Conservation (phyloP, 2,113 vertebrate species). For the Carlito syrichta region DNA sequence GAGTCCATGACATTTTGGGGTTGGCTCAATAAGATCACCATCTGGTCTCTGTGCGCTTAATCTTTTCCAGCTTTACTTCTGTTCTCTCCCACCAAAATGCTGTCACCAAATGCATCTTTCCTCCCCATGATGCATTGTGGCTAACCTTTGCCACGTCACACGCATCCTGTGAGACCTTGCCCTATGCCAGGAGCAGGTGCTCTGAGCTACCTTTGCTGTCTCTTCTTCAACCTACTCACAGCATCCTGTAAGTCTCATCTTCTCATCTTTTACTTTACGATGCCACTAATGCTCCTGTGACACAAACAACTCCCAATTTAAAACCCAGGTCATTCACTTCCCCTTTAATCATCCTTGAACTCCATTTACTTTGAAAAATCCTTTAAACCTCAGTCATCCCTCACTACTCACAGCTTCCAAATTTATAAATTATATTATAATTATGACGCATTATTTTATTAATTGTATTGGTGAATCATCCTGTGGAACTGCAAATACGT, state of each 20-base stretch:
- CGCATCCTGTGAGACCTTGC: background rate
- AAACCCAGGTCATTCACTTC: background rate
- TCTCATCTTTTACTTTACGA: background rate
- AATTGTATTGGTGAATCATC: background rate
- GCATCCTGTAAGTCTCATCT: background rate
- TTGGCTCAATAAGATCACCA: conserved; percentile 47
- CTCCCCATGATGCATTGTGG: background rate
- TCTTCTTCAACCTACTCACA: background rate
- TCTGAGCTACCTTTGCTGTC: background rate
- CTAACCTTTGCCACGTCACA: too few relatives aligned
- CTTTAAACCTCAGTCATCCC: background rate
- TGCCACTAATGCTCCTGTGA: background rate
- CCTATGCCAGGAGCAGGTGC: background rate
- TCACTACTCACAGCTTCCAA: background rate
- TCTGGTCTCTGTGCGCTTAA: conserved; percentile 59
- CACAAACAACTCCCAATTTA: background rate
- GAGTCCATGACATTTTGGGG: conserved; percentile 40
- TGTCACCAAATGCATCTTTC: conserved; percentile 38
- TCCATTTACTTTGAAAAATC: background rate
- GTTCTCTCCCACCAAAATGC: conserved; percentile 60
- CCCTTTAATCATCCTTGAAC: background rate
- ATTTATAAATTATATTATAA: background rate
- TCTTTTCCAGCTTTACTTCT: conserved; percentile 39
- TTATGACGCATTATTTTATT: conserved; percentile 7
- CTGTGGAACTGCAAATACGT: background rate